phyloP scores from a whole-genome alignment of 2,888 invertebrate genomes.

The Osmoderma eremita region DNA sequence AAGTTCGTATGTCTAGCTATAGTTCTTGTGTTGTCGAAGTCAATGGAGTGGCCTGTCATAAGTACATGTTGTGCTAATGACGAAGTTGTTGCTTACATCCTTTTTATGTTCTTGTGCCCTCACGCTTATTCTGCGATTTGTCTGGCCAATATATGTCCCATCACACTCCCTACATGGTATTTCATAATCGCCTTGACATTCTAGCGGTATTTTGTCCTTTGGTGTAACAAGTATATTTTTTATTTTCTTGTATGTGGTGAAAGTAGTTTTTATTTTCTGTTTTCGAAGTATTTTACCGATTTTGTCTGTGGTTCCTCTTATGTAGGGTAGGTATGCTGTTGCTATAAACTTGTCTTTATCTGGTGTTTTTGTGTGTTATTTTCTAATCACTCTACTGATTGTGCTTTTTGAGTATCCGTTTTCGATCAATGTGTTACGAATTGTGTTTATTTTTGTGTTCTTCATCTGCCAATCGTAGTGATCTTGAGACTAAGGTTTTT shows the following conservation, averaged over 20 bases:
- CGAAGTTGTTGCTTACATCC: not conserved
- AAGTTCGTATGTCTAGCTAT: not conserved
- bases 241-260: not conserved
- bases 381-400: too few relatives aligned
- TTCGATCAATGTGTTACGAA: too few relatives aligned
- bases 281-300: not conserved
- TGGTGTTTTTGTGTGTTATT: too few relatives aligned
- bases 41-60: not conserved
- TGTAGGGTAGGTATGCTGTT: too few relatives aligned
- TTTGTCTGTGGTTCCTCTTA: not conserved
- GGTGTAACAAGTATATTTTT: not conserved
- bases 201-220: not conserved
- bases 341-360: too few relatives aligned
- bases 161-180: not conserved
- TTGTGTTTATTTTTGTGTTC: too few relatives aligned
- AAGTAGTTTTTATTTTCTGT: not conserved
- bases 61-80: not conserved
- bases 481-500: too few relatives aligned
- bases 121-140: not conserved
- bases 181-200: not conserved
- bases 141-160: not conserved
- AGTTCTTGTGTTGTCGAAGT: not conserved
- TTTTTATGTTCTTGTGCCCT: not conserved
- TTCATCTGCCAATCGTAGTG: too few relatives aligned
- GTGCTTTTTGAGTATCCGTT: too few relatives aligned